These are phyloP conservation scores for Pelusios castaneus DNA, from an alignment of 2,113 vertebrate genomes.

Conservation along the genomic window DNA sequence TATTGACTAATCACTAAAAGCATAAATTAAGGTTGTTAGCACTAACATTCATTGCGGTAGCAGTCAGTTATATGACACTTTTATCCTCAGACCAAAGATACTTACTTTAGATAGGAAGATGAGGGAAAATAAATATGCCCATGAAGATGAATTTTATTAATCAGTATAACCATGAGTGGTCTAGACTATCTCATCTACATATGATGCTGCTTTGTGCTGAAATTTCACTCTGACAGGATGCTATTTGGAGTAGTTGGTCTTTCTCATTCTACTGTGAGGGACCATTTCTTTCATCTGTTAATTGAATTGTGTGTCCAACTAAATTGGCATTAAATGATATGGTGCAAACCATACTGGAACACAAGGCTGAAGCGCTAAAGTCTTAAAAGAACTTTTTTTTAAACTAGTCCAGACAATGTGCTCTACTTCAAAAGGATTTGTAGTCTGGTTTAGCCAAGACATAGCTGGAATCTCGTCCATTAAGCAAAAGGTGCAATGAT, in stretches of 20 bases:
- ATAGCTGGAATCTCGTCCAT: accelerated
- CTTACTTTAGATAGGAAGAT: not conserved
- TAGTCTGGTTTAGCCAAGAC: not conserved
- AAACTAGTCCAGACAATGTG: accelerated
- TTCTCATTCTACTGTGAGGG: not conserved
- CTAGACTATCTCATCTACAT: not conserved
- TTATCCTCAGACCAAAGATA: conserved; percentile 40
- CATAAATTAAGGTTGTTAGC: not conserved
- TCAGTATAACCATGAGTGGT: not conserved
- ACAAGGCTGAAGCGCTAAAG: not conserved
- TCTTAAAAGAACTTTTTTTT: not conserved
- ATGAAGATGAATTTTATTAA: not conserved
- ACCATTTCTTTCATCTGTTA: accelerated
- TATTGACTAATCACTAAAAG: not conserved
- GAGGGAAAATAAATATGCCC: not conserved
- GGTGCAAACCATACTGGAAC: not conserved
- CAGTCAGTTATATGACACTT: not conserved
- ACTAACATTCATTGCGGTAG: not conserved
- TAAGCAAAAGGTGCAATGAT: not conserved
- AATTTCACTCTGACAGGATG: not conserved
- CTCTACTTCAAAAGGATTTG: not conserved
- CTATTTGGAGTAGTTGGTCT: not conserved
- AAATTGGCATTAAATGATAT: not conserved
- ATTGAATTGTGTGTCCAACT: accelerated
- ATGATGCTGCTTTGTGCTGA: not conserved